phyloP scores from a whole-genome alignment of 2,888 invertebrate genomes.

The Caenorhabditis sp. region DNA sequence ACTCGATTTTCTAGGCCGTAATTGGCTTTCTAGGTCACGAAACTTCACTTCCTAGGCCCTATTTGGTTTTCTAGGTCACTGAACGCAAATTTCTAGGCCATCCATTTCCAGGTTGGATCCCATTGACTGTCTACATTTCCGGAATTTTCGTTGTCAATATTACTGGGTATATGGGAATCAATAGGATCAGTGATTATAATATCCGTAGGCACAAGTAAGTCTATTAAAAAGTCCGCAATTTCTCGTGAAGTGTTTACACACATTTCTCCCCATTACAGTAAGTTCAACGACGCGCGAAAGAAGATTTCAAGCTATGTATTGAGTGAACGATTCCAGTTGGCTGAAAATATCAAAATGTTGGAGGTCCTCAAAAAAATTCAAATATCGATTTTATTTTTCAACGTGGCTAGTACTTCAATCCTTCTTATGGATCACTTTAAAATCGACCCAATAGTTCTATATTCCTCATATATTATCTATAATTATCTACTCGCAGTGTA shows the following conservation, averaged over 20 bases:
- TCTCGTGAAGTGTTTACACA: too few relatives aligned
- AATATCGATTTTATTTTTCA: slow-evolving; percentile 34
- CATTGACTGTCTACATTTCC: slow-evolving; percentile 19
- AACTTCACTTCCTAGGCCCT: too few relatives aligned
- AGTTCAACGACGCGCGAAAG: slow-evolving; percentile 6
- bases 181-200: slow-evolving; percentile 17
- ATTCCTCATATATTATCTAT: slow-evolving; percentile 24
- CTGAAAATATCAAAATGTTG: slow-evolving; percentile 41
- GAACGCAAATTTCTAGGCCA: too few relatives aligned
- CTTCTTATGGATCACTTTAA: slow-evolving; percentile 30
- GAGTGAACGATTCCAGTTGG: slow-evolving; percentile 33
- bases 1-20: too few relatives aligned
- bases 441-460: slow-evolving; percentile 12
- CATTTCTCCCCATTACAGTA: too few relatives aligned
- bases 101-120: slow-evolving; percentile 15
- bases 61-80: too few relatives aligned
- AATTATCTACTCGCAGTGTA: slow-evolving; percentile 23
- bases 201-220: slow-evolving; percentile 18
- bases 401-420: slow-evolving; percentile 21
- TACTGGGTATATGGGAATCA: slow-evolving; percentile 27
- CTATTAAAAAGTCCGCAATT: too few relatives aligned
- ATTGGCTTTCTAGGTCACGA: too few relatives aligned
- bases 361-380: slow-evolving; percentile 29
- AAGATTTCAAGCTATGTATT: slow-evolving; percentile 7
- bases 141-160: slow-evolving; percentile 29